Percentiles rank a stretch among this genome's conserved stretches.
Conservation (phyloP, 2,113 vertebrate genomes). For the Leptosomus discolor region DNA sequence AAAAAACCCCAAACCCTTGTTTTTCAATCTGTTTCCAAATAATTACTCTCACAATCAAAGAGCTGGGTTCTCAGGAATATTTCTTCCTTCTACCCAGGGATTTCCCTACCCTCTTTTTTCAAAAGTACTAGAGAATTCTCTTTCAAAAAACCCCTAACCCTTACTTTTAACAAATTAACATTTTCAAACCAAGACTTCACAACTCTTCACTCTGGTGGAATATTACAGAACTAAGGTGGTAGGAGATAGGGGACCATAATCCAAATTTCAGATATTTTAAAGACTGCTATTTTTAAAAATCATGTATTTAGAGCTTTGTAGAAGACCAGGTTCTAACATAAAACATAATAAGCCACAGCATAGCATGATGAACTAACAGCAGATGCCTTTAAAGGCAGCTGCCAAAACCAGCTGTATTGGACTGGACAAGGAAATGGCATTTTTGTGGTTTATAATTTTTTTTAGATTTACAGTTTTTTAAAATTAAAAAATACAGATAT, state of each 20-base stretch:
- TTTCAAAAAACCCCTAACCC: neutral
- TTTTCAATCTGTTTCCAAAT: neutral
- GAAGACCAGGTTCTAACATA: neutral
- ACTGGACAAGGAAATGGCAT: neutral
- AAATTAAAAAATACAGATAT: neutral
- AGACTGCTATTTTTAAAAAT: neutral
- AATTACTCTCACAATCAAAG: neutral
- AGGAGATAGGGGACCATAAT: neutral
- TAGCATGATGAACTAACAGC: neutral
- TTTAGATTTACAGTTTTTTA: neutral
- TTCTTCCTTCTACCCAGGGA: neutral
- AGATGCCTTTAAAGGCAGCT: neutral
- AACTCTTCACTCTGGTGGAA: neutral
- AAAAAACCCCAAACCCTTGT: fast-evolving
- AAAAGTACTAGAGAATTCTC: neutral
- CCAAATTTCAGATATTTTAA: neutral
- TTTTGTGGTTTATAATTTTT: neutral
- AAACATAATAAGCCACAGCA: too few species aligned
- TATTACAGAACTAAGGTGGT: neutral
- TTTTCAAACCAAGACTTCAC: neutral
- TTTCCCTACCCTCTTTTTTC: neutral
- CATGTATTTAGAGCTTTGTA: neutral
- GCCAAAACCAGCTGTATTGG: neutral
- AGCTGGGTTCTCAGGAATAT: neutral
- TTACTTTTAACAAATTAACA: neutral